Conservation (phyloP, 2,113 vertebrate genomes). For the Panthera tigris region DNA sequence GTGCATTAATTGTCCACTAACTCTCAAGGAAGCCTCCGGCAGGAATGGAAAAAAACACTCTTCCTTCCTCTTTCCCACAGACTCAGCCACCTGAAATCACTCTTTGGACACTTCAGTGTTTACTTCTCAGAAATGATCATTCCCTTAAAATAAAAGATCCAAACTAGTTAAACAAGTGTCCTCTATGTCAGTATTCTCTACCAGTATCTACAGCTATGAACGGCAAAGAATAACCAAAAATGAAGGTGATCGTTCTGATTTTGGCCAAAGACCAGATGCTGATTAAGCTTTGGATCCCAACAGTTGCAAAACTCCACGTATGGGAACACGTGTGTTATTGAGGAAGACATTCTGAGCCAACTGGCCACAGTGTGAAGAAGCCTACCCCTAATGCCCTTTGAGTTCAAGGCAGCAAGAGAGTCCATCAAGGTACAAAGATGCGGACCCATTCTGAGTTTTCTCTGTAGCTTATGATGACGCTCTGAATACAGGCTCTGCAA, state of each 20-base stretch:
- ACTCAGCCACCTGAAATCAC: background rate
- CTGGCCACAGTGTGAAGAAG: rapidly evolving
- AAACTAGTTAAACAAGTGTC: background rate
- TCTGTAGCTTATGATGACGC: background rate
- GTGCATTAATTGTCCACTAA: constrained; percentile 23
- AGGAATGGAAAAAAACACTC: background rate
- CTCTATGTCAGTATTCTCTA: background rate
- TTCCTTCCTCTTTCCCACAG: background rate
- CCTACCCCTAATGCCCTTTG: rapidly evolving
- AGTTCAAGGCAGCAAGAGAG: background rate
- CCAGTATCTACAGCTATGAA: background rate
- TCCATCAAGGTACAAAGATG: background rate
- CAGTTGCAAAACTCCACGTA: background rate
- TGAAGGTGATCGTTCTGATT: background rate
- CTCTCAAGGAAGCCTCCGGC: background rate
- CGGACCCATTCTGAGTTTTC: background rate
- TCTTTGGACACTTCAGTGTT: background rate
- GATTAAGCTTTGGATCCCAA: background rate
- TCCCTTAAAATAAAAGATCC: background rate
- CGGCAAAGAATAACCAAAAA: background rate
- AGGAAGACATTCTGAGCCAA: background rate
- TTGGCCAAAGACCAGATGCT: background rate
- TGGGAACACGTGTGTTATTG: background rate
- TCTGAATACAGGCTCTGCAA: background rate
- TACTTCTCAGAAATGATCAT: background rate